A percentile compares a stretch with the other conserved stretches of the same genome.
Conservation (phyloP, 2,888 invertebrate genomes). For the Allolobophora icterica region DNA sequence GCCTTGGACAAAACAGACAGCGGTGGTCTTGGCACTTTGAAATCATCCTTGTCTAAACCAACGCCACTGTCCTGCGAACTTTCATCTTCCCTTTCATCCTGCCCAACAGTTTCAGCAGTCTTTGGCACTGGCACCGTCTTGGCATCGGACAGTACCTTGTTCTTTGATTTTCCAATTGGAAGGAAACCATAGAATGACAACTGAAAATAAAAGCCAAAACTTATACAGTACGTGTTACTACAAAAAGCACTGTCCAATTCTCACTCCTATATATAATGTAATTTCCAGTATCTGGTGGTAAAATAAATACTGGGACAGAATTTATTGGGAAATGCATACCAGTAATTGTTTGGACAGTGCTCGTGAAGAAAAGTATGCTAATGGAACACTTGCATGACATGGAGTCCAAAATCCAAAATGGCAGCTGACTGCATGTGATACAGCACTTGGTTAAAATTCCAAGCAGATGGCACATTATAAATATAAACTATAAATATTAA, state of each 20-base stretch:
- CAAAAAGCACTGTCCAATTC: background rate
- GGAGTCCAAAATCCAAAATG: too few relatives aligned
- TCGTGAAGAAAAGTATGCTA: too few relatives aligned
- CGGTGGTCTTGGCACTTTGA: background rate
- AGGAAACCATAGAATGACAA: conserved; percentile 15
- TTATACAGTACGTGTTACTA: background rate
- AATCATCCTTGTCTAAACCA: conserved; percentile 25
- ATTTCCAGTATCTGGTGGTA: too few relatives aligned
- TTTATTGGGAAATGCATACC: too few relatives aligned
- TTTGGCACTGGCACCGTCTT: background rate
- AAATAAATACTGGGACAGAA: too few relatives aligned
- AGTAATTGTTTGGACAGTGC: too few relatives aligned
- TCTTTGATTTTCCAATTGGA: background rate
- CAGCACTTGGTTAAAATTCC: too few relatives aligned
- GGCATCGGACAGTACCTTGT: background rate
- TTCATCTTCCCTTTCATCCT: conserved; percentile 21
- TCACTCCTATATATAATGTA: too few relatives aligned
- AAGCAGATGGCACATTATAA: too few relatives aligned
- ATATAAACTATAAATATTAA: too few relatives aligned
- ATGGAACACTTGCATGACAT: too few relatives aligned
- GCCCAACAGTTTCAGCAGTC: background rate
- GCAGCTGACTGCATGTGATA: too few relatives aligned
- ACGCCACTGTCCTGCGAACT: conserved; percentile 14
- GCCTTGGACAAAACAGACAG: conserved; percentile 20
- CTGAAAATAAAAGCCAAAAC: background rate